phyloP scores from a whole-genome alignment of 2,888 invertebrate genomes.

The Agrotis puta region DNA sequence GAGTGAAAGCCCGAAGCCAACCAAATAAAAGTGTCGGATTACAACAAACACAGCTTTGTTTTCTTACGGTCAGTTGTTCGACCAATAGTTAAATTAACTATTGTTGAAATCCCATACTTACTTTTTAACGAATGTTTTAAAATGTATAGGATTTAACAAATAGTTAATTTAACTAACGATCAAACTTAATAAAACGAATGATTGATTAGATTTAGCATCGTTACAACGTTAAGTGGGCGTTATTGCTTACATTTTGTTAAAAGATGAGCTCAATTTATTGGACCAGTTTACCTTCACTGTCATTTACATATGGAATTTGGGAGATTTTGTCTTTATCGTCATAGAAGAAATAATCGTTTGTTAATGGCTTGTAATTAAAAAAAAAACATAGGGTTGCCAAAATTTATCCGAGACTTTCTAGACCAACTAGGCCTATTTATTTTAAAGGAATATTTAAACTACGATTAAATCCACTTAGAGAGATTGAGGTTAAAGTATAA shows the following conservation, averaged over 20 bases:
- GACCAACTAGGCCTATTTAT: too few relatives aligned
- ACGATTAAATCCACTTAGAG: background rate
- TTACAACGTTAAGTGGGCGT: slow-evolving; percentile 23
- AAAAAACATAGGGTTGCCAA: background rate
- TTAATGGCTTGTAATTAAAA: background rate
- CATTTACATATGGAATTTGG: slow-evolving; percentile 10
- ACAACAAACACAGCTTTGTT: slow-evolving; percentile 60
- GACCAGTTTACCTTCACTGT: slow-evolving; percentile 25
- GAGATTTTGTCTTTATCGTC: background rate
- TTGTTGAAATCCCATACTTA: too few relatives aligned
- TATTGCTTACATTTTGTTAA: slow-evolving; percentile 13
- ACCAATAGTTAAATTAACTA: too few relatives aligned
- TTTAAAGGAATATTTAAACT: too few relatives aligned
- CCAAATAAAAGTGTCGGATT: slow-evolving; percentile 63
- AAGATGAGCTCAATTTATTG: slow-evolving; percentile 31
- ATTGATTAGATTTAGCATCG: slow-evolving; percentile 53
- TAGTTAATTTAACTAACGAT: too few relatives aligned
- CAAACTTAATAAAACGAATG: slow-evolving; percentile 26
- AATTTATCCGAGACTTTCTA: background rate
- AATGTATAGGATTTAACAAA: too few relatives aligned
- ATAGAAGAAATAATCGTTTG: background rate
- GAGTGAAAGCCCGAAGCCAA: slow-evolving; percentile 66
- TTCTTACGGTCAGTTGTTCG: slow-evolving; percentile 12
- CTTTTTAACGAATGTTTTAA: too few relatives aligned
- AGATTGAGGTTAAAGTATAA: background rate